Conservation (phyloP, 2,113 vertebrate genomes). For the Oryzias woworae region DNA sequence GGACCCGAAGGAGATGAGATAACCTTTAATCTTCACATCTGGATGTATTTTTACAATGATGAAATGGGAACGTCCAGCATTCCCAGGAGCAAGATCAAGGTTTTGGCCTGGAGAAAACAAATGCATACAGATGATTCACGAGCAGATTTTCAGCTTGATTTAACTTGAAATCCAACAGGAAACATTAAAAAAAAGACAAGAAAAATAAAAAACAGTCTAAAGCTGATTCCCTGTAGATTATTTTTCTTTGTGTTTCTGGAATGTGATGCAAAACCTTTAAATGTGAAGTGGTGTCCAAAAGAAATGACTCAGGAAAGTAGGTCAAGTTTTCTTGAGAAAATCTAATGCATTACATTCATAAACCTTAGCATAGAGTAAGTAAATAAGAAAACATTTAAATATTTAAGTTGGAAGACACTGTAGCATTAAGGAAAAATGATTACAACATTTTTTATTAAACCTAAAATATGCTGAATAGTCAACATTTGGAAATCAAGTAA, state of each 20-base stretch:
- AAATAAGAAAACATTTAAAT: no score
- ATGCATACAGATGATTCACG: slow-evolving; percentile 54
- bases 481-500: no score
- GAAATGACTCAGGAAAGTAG: no score
- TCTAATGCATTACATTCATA: no score
- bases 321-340: no score
- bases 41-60: slow-evolving; percentile 29
- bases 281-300: no score
- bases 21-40: slow-evolving; percentile 21
- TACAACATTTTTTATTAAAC: no score
- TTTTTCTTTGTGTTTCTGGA: slow-evolving; percentile 4
- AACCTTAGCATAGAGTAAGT: no score
- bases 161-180: slow-evolving; percentile 36
- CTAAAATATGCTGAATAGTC: no score
- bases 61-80: slow-evolving; percentile 42
- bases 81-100: slow-evolving; percentile 50
- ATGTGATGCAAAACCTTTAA: neutral
- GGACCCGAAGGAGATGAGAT: slow-evolving; percentile 27
- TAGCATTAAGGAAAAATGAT: no score
- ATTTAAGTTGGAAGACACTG: no score
- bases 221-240: neutral
- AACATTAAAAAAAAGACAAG: slow-evolving; percentile 24
- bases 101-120: slow-evolving; percentile 28
- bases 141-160: slow-evolving; percentile 38
- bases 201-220: neutral